A percentile compares a stretch with the other conserved stretches of the same genome.
Evolutionary conservation across 2,888 invertebrate species (phyloP).

Genomic region (Parasteatoda lunata): DNA sequence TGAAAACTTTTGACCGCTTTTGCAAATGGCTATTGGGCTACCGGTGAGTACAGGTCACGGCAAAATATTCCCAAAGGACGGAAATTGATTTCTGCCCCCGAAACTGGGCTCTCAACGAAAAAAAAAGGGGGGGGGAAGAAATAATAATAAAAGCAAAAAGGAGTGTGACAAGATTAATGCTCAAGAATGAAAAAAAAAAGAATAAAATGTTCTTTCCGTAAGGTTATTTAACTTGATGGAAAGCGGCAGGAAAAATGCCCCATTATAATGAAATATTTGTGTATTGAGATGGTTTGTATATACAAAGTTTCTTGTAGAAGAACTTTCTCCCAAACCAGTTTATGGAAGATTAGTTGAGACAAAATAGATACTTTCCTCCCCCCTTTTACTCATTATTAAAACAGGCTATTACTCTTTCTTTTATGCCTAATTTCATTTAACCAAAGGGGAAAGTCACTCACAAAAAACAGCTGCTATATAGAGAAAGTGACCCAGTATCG

Average conservation of each 20-base stretch:
- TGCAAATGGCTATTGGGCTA: background rate
- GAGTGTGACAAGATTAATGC: background rate
- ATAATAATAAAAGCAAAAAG: too few relatives aligned
- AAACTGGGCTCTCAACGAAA: background rate
- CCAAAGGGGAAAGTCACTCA: background rate
- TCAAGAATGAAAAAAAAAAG: background rate
- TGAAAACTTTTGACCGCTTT: background rate
- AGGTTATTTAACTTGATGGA: background rate
- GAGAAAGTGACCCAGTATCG: background rate
- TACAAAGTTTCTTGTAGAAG: background rate
- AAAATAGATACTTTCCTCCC: background rate
- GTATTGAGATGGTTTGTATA: background rate
- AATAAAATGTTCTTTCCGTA: background rate
- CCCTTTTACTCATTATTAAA: background rate
- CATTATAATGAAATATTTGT: constrained; percentile 5
- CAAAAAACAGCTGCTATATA: background rate
- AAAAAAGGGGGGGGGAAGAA: background rate
- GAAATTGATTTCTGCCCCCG: constrained; percentile 41
- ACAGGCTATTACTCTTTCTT: background rate
- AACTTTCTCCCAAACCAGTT: background rate
- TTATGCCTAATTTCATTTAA: background rate
- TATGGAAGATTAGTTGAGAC: background rate
- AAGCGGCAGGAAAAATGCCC: background rate
- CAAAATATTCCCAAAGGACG: constrained; percentile 27
- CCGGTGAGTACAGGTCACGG: constrained; percentile 36